Conservation (phyloP, 2,113 vertebrate genomes). For the Sylvilagus bachmani region DNA sequence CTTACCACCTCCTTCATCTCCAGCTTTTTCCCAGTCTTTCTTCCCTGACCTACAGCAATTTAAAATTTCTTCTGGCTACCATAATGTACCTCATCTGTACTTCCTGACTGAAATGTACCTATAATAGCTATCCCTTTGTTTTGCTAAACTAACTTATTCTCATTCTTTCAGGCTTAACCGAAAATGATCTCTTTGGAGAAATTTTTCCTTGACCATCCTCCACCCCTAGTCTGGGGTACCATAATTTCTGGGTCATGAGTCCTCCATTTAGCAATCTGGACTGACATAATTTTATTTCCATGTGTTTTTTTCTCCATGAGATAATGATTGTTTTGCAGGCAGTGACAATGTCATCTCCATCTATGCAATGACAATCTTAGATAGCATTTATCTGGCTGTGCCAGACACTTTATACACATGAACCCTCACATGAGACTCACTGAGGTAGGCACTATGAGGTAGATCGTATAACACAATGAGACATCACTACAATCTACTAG, state of each 20-base stretch:
- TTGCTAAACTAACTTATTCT: slow-evolving; percentile 30
- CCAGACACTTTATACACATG: neutral
- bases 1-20: neutral
- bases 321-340: slow-evolving; percentile 29
- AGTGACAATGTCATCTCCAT: neutral
- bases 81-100: neutral
- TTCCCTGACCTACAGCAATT: neutral
- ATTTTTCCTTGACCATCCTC: neutral
- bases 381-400: slow-evolving; percentile 8
- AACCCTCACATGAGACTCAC: neutral
- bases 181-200: neutral
- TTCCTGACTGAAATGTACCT: neutral
- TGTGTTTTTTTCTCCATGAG: neutral
- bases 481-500: neutral
- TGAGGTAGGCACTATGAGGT: slow-evolving; percentile 21
- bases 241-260: slow-evolving; percentile 18
- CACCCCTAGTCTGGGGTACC: neutral
- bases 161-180: neutral
- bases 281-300: slow-evolving; percentile 43
- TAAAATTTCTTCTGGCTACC: neutral
- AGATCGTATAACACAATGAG: neutral
- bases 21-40: neutral
- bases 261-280: neutral
- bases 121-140: neutral
- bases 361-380: slow-evolving; percentile 46